Conservation (phyloP, 2,113 vertebrate species). For the Otocyon megalotis region DNA sequence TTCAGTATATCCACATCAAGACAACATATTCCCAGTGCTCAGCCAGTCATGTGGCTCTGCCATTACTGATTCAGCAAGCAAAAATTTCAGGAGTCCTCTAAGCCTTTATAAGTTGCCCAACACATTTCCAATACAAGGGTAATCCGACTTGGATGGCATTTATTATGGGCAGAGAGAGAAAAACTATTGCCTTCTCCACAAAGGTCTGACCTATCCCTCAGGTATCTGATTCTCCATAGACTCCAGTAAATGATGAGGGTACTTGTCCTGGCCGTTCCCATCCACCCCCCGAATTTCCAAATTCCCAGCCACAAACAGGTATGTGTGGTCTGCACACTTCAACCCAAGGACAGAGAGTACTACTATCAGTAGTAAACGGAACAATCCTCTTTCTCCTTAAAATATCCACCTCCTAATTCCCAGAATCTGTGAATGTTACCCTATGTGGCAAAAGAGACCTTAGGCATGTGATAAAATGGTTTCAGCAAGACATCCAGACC, state of each 20-base stretch:
- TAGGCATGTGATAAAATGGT: neutral
- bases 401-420: neutral
- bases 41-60: neutral
- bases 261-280: neutral
- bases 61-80: neutral
- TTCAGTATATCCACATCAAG: neutral
- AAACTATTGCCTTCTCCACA: neutral
- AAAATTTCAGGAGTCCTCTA: neutral
- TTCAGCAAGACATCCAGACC: no score
- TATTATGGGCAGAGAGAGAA: neutral
- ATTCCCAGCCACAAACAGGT: neutral
- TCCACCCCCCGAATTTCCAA: neutral
- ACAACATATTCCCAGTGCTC: neutral
- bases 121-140: neutral
- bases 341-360: neutral
- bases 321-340: neutral
- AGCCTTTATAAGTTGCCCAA: neutral
- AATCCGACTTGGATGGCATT: neutral
- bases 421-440: neutral
- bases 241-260: neutral
- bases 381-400: neutral
- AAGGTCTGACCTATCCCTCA: neutral
- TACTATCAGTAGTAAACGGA: neutral
- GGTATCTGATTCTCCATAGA: neutral
- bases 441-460: neutral